phyloP scores from a whole-genome alignment of 92 coral and sea anemone species.

The Parazoanthus swiftii region DNA sequence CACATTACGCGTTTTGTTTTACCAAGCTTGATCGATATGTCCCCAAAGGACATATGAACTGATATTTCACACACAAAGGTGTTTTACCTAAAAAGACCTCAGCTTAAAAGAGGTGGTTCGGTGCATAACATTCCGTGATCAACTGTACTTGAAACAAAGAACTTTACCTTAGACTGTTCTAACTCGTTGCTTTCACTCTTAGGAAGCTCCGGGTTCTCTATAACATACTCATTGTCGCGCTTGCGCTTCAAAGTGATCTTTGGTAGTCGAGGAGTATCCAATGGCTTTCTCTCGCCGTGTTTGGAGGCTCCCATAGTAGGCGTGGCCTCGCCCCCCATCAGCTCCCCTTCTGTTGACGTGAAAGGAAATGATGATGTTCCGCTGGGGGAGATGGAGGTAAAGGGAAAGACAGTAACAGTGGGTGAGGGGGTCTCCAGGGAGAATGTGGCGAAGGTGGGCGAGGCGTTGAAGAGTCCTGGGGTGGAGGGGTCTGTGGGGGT shows the following conservation, averaged over 20 bases:
- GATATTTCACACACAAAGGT: background rate
- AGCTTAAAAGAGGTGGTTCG: background rate
- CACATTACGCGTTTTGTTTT: too few species aligned
- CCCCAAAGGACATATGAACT: background rate
- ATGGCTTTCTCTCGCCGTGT: conserved; percentile 67
- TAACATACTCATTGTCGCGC: conserved; percentile 90
- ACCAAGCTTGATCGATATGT: background rate
- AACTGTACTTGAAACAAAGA: background rate
- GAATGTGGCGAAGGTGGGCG: conserved; percentile 68
- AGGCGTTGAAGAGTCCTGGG: conserved; percentile 59
- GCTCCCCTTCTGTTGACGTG: conserved; percentile 57
- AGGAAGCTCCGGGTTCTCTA: conserved; percentile 77
- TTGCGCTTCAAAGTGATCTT: conserved; percentile 85
- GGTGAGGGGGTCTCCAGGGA: conserved; percentile 93
- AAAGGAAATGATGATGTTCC: conserved; percentile 60
- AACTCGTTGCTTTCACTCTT: conserved; percentile 51
- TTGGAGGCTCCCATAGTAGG: conserved; percentile 28
- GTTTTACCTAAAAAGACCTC: background rate
- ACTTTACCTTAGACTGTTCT: conserved; percentile 21
- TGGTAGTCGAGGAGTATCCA: conserved; percentile 81
- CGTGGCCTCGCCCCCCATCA: conserved; percentile 49
- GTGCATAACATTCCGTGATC: background rate
- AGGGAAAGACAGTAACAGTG: conserved; percentile 78
- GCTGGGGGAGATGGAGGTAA: conserved; percentile 76
- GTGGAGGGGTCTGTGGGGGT: conserved; percentile 86